phyloP scores from a whole-genome alignment of 2,113 vertebrate genomes.

The Chroicocephalus ridibundus region DNA sequence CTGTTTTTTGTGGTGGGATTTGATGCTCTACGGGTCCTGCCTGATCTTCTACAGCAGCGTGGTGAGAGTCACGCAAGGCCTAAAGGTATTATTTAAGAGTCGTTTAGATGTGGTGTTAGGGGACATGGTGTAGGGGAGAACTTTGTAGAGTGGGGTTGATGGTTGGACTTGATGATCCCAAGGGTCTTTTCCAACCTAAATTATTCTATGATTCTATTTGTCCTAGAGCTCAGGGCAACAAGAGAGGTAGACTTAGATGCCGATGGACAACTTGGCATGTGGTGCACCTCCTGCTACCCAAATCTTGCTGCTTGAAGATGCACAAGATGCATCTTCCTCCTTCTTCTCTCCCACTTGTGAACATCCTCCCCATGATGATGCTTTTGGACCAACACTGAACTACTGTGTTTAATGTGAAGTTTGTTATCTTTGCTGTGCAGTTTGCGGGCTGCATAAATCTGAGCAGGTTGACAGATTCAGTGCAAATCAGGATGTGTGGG shows the following conservation, averaged over 20 bases:
- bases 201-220: not conserved
- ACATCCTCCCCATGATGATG: not conserved
- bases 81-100: not conserved
- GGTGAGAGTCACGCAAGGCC: not conserved
- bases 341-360: not conserved
- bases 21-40: accelerated
- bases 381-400: not conserved
- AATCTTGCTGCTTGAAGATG: not conserved
- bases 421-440: not conserved
- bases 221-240: not conserved
- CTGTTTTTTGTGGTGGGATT: not conserved
- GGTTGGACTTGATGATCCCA: no score
- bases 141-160: no score
- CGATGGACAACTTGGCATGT: not conserved
- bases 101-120: no score
- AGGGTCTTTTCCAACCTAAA: no score
- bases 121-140: no score
- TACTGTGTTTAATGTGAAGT: not conserved
- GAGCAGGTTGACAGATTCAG: not conserved
- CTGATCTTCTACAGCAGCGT: not conserved
- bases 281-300: not conserved
- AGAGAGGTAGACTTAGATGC: not conserved
- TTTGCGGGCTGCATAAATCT: not conserved
- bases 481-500: not conserved
- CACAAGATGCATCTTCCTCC: not conserved